Evolutionary conservation across 23 tunicate genomes (phyloP).

Genomic region (Botrylloides violaceus): DNA sequence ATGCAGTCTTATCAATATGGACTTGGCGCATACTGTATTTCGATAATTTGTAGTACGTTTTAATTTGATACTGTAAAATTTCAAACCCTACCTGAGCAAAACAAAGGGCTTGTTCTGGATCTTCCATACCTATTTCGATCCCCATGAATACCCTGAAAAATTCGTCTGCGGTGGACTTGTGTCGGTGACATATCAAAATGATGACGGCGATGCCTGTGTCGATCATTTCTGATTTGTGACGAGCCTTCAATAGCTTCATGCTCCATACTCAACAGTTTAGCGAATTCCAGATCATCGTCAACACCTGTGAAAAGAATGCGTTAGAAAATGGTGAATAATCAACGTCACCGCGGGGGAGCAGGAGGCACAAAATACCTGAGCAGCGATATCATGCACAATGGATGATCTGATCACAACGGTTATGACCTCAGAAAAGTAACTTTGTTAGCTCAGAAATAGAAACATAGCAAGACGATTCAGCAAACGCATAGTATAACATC

Average conservation of each 20-base stretch:
- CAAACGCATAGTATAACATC: no score
- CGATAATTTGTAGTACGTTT: background rate
- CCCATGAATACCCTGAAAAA: background rate
- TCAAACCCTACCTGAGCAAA: conserved; percentile 6
- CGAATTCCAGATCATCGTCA: background rate
- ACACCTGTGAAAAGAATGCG: background rate
- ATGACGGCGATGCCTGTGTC: background rate
- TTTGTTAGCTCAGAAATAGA: no score
- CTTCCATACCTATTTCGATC: background rate
- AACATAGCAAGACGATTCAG: no score
- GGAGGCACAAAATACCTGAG: background rate
- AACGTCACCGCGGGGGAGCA: background rate
- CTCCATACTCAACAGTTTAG: background rate
- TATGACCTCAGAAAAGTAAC: no score
- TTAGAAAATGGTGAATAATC: background rate
- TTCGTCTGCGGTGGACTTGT: background rate
- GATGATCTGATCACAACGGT: no score
- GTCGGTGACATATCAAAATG: no score
- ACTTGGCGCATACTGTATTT: background rate
- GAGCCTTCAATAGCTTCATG: background rate
- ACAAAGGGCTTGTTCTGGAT: conserved; percentile 1
- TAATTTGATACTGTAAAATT: no score
- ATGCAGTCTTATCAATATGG: background rate
- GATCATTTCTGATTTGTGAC: background rate
- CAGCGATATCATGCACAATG: no score